phyloP scores from a whole-genome alignment of 1,140 invertebrate species.

The Brachionus sp. region DNA sequence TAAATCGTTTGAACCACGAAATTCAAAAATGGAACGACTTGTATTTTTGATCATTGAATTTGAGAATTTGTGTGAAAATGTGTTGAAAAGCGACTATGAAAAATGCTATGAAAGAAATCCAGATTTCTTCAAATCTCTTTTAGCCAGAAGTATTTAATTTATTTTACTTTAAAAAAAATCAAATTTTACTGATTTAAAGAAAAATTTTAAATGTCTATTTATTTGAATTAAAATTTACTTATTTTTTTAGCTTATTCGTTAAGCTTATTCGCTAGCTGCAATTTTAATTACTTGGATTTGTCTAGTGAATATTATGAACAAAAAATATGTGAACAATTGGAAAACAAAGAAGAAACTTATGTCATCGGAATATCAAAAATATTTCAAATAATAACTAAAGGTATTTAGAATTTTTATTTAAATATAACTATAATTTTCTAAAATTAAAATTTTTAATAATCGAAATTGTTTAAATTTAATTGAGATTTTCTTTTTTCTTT shows the following conservation, averaged over 20 bases:
- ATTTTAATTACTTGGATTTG: background rate
- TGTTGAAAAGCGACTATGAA: background rate
- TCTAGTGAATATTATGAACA: background rate
- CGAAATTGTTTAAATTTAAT: too few relatives aligned
- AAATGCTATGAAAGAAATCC: background rate
- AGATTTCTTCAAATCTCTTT: background rate
- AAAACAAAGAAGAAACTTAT: background rate
- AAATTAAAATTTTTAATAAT: too few relatives aligned
- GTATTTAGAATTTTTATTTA: background rate
- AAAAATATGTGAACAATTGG: background rate
- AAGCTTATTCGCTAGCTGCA: background rate
- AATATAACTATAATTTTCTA: too few relatives aligned
- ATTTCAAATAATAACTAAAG: background rate
- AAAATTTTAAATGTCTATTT: too few relatives aligned
- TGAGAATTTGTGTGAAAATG: background rate
- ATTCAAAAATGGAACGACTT: background rate
- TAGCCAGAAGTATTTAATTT: background rate
- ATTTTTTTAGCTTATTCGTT: slow-evolving; percentile 6
- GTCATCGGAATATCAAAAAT: slow-evolving; percentile 26
- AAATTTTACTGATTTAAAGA: too few relatives aligned
- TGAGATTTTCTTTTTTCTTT: too few relatives aligned
- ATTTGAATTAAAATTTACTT: too few relatives aligned
- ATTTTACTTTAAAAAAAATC: too few relatives aligned
- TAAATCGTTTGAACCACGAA: background rate
- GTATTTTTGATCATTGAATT: background rate